Conservation (phyloP, 2,888 invertebrate genomes). For the Epistrophella euchroma region DNA sequence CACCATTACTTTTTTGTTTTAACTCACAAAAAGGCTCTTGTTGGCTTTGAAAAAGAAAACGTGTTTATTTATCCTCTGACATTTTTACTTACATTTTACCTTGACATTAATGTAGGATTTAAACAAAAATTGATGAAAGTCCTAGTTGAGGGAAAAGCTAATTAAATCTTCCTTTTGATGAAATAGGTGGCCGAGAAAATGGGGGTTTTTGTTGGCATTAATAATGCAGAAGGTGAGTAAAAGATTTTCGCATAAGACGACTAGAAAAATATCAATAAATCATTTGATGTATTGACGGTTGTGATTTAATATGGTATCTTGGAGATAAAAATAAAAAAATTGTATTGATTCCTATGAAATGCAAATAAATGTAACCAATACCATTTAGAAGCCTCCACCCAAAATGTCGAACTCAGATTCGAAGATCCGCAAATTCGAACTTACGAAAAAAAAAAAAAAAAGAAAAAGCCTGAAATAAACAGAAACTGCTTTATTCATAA, state of each 20-base stretch:
- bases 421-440: too few relatives aligned
- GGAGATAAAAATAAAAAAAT: too few relatives aligned
- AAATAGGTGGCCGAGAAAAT: background rate
- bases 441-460: too few relatives aligned
- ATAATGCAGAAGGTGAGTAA: background rate
- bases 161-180: background rate
- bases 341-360: too few relatives aligned
- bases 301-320: background rate
- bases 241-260: background rate
- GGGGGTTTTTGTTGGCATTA: background rate
- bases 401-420: too few relatives aligned
- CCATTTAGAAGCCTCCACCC: too few relatives aligned
- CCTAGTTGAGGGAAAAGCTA: too few relatives aligned
- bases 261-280: background rate
- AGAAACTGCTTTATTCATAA: too few relatives aligned
- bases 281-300: background rate
- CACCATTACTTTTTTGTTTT: background rate
- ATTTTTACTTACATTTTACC: background rate
- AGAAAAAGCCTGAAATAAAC: too few relatives aligned
- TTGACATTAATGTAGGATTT: background rate
- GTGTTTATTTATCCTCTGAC: background rate
- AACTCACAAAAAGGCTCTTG: slow-evolving; percentile 1
- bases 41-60: background rate
- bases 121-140: background rate
- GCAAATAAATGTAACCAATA: too few relatives aligned